These are phyloP conservation scores for Lagopus muta DNA, from an alignment of 2,113 vertebrate genomes.

Conservation along the genomic window DNA sequence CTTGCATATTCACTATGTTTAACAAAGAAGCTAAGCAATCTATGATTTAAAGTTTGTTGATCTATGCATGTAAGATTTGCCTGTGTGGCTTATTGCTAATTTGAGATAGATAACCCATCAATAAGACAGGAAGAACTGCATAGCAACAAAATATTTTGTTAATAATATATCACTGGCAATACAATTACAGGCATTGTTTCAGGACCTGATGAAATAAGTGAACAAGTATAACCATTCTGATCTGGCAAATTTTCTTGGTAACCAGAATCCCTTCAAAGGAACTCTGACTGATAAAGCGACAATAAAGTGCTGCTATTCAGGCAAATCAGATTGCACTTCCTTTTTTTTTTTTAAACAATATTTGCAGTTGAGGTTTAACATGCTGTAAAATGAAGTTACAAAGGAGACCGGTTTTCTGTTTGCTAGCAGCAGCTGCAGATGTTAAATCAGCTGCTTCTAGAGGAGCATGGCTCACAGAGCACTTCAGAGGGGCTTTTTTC, in stretches of 20 bases:
- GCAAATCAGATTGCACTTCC: constrained; percentile 66
- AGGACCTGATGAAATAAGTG: constrained; percentile 61
- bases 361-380: background rate
- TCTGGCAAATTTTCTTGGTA: constrained; percentile 49
- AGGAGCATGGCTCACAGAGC: background rate
- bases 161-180: constrained; percentile 49
- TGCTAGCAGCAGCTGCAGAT: constrained; percentile 57
- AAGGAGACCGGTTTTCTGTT: background rate
- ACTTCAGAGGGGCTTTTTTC: background rate
- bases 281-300: constrained; percentile 39
- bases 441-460: constrained; percentile 28
- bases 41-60: constrained; percentile 1
- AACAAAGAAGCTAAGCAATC: background rate
- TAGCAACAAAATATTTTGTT: constrained; percentile 66
- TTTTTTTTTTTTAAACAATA: background rate
- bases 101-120: background rate
- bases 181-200: constrained; percentile 72
- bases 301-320: constrained; percentile 66
- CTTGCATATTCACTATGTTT: background rate
- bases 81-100: constrained; percentile 24
- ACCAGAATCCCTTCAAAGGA: constrained; percentile 57
- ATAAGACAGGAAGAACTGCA: constrained; percentile 23
- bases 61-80: background rate
- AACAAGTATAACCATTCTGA: constrained; percentile 66
- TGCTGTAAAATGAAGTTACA: constrained; percentile 44